phyloP scores from a whole-genome alignment of 1,140 invertebrate genomes.

The Babylonia areolata region DNA sequence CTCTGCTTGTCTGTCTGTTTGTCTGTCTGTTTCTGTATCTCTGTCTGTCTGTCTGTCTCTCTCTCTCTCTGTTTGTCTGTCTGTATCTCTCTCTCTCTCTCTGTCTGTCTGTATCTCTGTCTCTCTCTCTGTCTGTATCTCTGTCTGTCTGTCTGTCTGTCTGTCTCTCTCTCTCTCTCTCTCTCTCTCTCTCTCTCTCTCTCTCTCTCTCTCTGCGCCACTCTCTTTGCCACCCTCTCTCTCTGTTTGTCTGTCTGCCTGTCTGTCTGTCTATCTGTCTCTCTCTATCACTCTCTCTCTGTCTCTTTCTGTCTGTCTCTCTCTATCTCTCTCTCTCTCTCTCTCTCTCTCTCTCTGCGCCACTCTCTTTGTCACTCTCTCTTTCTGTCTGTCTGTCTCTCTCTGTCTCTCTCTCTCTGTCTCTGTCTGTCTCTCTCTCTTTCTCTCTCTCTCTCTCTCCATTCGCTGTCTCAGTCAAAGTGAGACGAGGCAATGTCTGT shows the following conservation, averaged over 20 bases:
- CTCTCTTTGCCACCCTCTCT: no score
- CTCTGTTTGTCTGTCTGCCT: neutral
- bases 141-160: no score
- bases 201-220: no score
- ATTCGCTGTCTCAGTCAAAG: neutral
- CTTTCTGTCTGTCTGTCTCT: conserved; percentile 13
- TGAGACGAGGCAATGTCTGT: neutral
- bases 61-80: no score
- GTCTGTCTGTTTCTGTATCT: no score
- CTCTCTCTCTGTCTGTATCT: no score
- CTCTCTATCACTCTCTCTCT: conserved; percentile 8
- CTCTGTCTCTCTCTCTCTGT: conserved; percentile 23
- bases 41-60: no score
- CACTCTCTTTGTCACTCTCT: conserved; percentile 20
- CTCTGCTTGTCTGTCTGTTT: no score
- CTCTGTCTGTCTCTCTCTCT: neutral
- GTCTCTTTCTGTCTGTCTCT: neutral
- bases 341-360: neutral
- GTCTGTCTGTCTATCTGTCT: neutral
- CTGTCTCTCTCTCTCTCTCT: no score
- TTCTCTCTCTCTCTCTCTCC: conserved; percentile 28
- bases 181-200: no score
- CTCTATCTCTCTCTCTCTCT: neutral
- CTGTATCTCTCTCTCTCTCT: no score
- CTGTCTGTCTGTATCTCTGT: no score